Percentiles rank a stretch among this genome's conserved stretches.
phyloP scores from a whole-genome alignment of 1,140 invertebrate species.

The Drosophila carrolli region DNA sequence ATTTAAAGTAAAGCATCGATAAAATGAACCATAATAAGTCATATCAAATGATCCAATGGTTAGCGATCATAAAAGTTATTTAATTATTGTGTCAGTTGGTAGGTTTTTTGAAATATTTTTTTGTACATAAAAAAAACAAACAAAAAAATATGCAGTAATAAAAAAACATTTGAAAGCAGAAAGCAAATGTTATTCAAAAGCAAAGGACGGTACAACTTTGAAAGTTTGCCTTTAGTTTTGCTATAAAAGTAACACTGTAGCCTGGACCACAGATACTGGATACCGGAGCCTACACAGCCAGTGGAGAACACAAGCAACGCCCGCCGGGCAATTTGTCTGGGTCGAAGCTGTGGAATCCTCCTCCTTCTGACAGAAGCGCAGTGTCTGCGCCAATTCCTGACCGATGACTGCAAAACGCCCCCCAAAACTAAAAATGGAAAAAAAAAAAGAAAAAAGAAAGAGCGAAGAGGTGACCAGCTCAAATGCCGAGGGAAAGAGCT shows the following conservation, averaged over 20 bases:
- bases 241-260: conserved; percentile 15
- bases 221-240: neutral
- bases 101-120: no score
- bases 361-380: conserved; percentile 49
- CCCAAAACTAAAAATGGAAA: conserved; percentile 23
- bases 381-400: conserved; percentile 66
- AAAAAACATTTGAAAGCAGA: neutral
- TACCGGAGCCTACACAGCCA: conserved; percentile 30
- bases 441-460: conserved; percentile 10
- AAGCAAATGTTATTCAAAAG: no score
- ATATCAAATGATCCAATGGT: no score
- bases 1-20: conserved; percentile 1
- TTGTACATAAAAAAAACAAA: no score
- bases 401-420: conserved; percentile 73
- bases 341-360: conserved; percentile 19
- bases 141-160: no score
- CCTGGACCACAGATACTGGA: neutral
- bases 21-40: neutral
- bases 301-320: conserved; percentile 62
- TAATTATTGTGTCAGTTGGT: no score
- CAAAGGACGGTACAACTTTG: no score
- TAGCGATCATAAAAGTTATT: no score
- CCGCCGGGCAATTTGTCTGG: conserved; percentile 57
- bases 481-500: conserved; percentile 6
- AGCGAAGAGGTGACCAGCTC: conserved; percentile 27